Evolutionary conservation across 2,888 invertebrate species (phyloP).

Genomic region (Frankliniella intonsa): DNA sequence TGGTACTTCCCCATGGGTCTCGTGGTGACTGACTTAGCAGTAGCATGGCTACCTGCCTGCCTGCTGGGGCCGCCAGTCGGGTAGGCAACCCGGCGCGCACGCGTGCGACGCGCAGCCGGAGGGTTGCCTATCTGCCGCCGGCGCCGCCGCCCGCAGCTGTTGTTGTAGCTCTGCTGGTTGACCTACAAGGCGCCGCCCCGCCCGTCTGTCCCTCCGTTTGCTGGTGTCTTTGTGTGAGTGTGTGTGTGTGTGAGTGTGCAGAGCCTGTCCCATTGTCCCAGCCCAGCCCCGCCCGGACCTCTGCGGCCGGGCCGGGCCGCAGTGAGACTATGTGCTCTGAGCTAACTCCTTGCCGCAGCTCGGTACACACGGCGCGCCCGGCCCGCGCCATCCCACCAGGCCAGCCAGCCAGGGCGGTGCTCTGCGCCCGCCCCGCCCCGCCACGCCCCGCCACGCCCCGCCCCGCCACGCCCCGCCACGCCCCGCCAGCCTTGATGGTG

Average conservation of each 20-base stretch:
- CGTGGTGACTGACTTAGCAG: no score
- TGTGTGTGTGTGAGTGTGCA: neutral
- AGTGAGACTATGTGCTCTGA: constrained; percentile 15
- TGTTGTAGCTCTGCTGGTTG: no score
- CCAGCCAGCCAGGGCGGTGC: no score
- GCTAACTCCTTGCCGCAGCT: constrained; percentile 21
- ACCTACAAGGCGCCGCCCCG: neutral
- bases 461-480: neutral
- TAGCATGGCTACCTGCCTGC: no score
- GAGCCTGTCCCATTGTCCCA: neutral
- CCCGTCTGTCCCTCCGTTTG: neutral
- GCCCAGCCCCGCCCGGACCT: neutral
- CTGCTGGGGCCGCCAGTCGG: no score
- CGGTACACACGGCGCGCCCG: neutral
- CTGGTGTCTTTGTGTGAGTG: neutral
- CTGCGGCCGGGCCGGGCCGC: neutral
- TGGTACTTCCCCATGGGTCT: no score
- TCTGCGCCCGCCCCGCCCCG: neutral
- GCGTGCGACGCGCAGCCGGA: no score
- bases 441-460: neutral
- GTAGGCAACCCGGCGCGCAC: no score
- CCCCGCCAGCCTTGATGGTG: neutral
- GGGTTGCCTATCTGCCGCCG: no score
- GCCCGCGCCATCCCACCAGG: neutral
- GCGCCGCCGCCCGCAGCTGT: no score